Percentiles rank a stretch among this genome's conserved stretches.
phyloP scores from a whole-genome alignment of 2,797 vertebrate species.

The Hafferia zeledoni region DNA sequence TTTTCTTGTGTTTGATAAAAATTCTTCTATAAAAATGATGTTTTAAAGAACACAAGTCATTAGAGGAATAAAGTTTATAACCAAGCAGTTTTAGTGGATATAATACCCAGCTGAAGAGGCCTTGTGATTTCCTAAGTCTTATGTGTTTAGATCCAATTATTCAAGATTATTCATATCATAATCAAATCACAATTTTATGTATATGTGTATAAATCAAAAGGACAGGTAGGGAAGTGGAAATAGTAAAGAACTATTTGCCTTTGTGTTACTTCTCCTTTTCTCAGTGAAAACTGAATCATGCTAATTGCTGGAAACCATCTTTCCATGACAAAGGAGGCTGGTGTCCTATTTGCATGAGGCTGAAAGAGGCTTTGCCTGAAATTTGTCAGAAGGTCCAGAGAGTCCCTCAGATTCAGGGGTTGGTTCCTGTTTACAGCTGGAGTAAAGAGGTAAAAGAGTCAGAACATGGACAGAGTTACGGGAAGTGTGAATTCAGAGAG shows the following conservation, averaged over 20 bases:
- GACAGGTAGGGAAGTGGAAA: neutral
- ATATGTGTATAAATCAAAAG: neutral
- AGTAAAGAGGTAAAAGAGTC: neutral
- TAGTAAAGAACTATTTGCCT: neutral
- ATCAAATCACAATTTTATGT: neutral
- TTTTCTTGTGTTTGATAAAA: neutral
- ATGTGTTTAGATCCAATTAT: neutral
- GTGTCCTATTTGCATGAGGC: neutral
- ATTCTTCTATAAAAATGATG: neutral
- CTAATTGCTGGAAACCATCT: neutral
- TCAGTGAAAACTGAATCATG: neutral
- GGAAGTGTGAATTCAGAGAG: neutral
- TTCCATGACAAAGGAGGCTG: neutral
- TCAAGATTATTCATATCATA: neutral
- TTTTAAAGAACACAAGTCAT: neutral
- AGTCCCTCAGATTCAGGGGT: neutral
- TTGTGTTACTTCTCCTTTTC: neutral
- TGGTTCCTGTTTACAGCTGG: neutral
- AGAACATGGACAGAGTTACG: neutral
- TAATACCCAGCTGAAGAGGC: neutral
- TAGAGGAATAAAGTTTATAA: neutral
- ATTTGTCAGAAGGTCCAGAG: neutral
- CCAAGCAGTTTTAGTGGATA: neutral
- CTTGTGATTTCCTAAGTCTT: neutral
- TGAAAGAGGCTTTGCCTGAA: neutral